Conservation (phyloP, 2,888 invertebrate species). For the Heliothis peltigera region DNA sequence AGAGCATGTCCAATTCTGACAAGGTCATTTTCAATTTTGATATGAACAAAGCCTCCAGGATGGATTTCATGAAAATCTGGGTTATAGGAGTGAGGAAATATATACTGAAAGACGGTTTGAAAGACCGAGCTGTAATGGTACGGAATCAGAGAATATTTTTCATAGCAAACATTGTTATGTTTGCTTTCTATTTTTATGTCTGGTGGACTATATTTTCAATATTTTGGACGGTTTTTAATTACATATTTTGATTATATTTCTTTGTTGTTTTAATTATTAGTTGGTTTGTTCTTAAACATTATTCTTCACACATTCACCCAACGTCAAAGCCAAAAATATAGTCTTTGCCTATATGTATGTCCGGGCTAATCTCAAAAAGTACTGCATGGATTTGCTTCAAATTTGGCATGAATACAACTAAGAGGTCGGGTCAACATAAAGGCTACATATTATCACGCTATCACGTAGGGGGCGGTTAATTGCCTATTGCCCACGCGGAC, state of each 20-base stretch:
- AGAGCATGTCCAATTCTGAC: slow-evolving; percentile 39
- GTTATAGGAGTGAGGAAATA: slow-evolving; percentile 47
- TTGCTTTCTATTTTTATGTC: slow-evolving; percentile 29
- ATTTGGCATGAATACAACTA: too few relatives aligned
- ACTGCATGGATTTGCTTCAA: too few relatives aligned
- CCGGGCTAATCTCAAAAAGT: too few relatives aligned
- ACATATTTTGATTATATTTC: slow-evolving; percentile 14
- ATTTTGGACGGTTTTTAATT: slow-evolving; percentile 5
- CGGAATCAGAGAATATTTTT: slow-evolving; percentile 35
- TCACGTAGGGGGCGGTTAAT: too few relatives aligned
- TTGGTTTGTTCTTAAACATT: too few relatives aligned
- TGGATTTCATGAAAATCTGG: slow-evolving; percentile 47
- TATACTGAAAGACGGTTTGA: slow-evolving; percentile 51
- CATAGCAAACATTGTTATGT: slow-evolving; percentile 21
- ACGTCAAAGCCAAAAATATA: too few relatives aligned
- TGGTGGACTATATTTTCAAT: slow-evolving; percentile 29
- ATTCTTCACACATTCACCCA: too few relatives aligned
- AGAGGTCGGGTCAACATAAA: too few relatives aligned
- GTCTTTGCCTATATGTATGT: too few relatives aligned
- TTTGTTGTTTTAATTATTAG: background rate
- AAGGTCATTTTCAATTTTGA: slow-evolving; percentile 55
- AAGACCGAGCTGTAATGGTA: background rate
- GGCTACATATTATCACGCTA: too few relatives aligned
- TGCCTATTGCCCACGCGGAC: too few relatives aligned
- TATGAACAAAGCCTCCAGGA: slow-evolving; percentile 20